Conservation (phyloP, 1,140 invertebrate genomes). For the Tetraneura akinire region DNA sequence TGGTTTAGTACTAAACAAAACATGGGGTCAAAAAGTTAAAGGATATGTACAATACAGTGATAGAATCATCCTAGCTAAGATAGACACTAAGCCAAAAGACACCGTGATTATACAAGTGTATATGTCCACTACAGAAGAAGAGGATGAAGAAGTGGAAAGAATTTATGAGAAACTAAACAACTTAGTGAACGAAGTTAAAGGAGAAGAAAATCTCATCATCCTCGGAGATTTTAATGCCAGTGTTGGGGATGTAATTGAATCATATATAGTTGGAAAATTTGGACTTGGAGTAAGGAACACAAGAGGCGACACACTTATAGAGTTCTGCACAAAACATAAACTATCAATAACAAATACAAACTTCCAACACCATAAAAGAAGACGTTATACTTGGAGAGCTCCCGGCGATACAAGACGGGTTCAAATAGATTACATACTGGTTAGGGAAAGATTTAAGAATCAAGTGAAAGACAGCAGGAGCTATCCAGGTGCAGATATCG, state of each 20-base stretch:
- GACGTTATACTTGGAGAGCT: constrained; percentile 57
- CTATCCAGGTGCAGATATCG: constrained; percentile 28
- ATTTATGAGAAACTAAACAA: background rate
- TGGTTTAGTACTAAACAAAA: background rate
- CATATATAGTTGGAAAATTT: constrained; percentile 11
- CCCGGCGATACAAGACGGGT: constrained; percentile 56
- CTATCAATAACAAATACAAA: constrained; percentile 37
- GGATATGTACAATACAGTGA: constrained; percentile 29
- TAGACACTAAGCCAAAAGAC: constrained; percentile 19
- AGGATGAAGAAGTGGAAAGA: background rate
- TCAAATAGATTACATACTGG: constrained; percentile 57
- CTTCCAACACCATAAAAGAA: constrained; percentile 55
- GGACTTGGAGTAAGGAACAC: constrained; percentile 1
- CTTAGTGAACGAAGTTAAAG: background rate
- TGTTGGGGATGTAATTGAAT: background rate
- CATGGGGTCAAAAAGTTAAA: background rate
- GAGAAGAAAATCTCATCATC: constrained; percentile 23
- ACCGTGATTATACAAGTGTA: background rate
- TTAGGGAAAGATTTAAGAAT: constrained; percentile 47
- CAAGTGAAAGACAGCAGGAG: background rate
- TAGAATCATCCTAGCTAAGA: constrained; percentile 9
- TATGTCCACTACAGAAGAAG: background rate
- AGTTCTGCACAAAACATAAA: constrained; percentile 36
- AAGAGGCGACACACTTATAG: constrained; percentile 21
- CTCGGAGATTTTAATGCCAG: constrained; percentile 40